phyloP scores from a whole-genome alignment of 2,888 invertebrate genomes.

The Tetropium fuscum region DNA sequence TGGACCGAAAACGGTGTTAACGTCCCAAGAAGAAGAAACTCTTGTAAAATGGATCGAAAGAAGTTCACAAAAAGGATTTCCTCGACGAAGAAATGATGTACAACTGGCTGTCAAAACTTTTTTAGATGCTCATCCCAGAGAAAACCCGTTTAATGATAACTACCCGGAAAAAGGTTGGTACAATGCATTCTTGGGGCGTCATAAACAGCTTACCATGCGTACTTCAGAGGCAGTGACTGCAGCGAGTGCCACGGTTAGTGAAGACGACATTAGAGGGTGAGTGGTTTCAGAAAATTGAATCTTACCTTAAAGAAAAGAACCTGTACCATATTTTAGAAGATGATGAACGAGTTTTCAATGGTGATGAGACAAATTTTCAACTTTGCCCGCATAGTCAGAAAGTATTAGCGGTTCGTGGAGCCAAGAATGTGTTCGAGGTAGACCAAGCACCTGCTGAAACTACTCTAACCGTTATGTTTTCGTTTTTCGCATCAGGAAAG shows the following conservation, averaged over 20 bases:
- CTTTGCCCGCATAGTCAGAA: slow-evolving; percentile 30
- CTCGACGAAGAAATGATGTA: slow-evolving; percentile 21
- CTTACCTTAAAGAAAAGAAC: slow-evolving; percentile 17
- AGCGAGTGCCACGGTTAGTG: slow-evolving; percentile 47
- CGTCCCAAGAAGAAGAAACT: neutral
- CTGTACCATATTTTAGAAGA: slow-evolving; percentile 30
- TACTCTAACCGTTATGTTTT: slow-evolving; percentile 23
- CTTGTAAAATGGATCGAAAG: neutral
- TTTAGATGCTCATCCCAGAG: slow-evolving; percentile 26
- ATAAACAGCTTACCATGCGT: slow-evolving; percentile 33
- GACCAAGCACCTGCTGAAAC: neutral
- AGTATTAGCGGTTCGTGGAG: slow-evolving; percentile 30
- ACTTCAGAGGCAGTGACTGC: slow-evolving; percentile 45
- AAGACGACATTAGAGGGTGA: slow-evolving; percentile 46
- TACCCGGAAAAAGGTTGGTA: slow-evolving; percentile 24
- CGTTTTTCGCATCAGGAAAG: neutral
- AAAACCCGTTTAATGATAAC: slow-evolving; percentile 35
- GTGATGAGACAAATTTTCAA: slow-evolving; percentile 30
- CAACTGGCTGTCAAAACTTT: slow-evolving; percentile 30
- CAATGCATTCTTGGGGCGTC: slow-evolving; percentile 41
- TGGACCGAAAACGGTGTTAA: neutral
- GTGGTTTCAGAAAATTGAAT: neutral
- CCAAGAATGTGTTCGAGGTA: slow-evolving; percentile 27
- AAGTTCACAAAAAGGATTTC: neutral
- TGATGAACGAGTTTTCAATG: slow-evolving; percentile 43